A percentile compares a stretch with the other conserved stretches of the same genome.
Conservation (phyloP, 2,113 vertebrate species). For the Cariama cristata region DNA sequence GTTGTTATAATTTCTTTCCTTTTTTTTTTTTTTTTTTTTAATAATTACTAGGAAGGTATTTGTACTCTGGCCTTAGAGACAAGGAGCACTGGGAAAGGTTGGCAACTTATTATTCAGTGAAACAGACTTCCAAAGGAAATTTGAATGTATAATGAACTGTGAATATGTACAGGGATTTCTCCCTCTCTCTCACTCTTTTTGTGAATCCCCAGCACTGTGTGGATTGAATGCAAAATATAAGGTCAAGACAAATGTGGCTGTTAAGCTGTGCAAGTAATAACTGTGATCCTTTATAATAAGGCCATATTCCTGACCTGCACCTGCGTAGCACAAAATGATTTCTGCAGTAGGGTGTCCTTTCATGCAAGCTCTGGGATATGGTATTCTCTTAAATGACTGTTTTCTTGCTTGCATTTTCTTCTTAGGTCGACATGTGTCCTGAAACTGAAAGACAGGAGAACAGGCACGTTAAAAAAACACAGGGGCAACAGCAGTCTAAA, state of each 20-base stretch:
- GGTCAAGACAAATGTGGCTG: neutral
- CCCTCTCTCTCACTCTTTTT: neutral
- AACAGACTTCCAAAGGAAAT: slow-evolving; percentile 24
- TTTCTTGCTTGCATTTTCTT: neutral
- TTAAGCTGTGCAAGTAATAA: neutral
- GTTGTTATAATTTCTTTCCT: neutral
- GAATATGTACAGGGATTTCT: slow-evolving; percentile 4
- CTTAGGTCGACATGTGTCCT: neutral
- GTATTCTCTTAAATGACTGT: neutral
- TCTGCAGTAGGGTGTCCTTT: neutral
- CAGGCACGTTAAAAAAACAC: neutral
- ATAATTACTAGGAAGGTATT: neutral
- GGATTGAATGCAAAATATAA: neutral
- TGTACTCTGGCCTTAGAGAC: slow-evolving; percentile 17
- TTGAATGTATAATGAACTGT: slow-evolving; percentile 45
- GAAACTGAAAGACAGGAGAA: neutral
- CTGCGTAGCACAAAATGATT: neutral
- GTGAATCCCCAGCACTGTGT: neutral
- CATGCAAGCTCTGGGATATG: neutral
- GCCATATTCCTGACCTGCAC: neutral
- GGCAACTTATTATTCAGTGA: slow-evolving; percentile 16
- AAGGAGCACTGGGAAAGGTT: slow-evolving; percentile 7
- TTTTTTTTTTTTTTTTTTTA: neutral
- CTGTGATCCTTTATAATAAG: neutral
- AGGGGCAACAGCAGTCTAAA: neutral